Evolutionary conservation across 2,888 invertebrate genomes (phyloP).

Genomic region (Stenotaenia linearis): DNA sequence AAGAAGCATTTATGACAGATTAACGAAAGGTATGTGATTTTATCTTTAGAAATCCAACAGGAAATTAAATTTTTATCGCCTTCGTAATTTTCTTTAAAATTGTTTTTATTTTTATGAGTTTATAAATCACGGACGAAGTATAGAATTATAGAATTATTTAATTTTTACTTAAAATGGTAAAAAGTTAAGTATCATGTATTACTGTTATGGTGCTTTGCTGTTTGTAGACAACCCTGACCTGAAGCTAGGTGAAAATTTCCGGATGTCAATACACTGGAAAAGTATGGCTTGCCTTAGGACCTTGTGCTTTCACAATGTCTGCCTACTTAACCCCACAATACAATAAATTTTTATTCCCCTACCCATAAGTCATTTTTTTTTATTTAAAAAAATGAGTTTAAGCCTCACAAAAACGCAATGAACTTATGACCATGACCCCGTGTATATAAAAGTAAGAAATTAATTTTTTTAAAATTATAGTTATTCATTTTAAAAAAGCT

Average conservation of each 20-base stretch:
- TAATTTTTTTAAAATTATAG: background rate
- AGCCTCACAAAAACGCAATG: background rate
- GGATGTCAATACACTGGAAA: background rate
- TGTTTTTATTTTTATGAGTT: background rate
- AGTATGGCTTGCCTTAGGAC: background rate
- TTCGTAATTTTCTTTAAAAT: background rate
- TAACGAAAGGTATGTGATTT: background rate
- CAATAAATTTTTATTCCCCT: background rate
- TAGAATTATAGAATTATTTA: no score
- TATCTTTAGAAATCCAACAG: background rate
- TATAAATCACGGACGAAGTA: background rate
- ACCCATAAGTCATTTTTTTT: background rate
- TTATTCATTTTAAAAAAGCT: no score
- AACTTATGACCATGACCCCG: background rate
- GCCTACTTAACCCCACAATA: background rate
- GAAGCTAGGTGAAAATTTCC: background rate
- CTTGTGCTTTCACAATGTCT: background rate
- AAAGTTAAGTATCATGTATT: background rate
- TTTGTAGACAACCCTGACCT: constrained; percentile 18
- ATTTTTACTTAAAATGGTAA: background rate
- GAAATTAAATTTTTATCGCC: background rate
- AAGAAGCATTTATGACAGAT: background rate
- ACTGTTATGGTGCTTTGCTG: background rate
- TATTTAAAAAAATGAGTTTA: background rate
- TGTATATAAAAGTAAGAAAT: background rate